Evolutionary conservation across 2,113 vertebrate genomes (phyloP), one percentile per base, ranked within the genome.

Genomic region (Ammodytes dubius): DNA sequence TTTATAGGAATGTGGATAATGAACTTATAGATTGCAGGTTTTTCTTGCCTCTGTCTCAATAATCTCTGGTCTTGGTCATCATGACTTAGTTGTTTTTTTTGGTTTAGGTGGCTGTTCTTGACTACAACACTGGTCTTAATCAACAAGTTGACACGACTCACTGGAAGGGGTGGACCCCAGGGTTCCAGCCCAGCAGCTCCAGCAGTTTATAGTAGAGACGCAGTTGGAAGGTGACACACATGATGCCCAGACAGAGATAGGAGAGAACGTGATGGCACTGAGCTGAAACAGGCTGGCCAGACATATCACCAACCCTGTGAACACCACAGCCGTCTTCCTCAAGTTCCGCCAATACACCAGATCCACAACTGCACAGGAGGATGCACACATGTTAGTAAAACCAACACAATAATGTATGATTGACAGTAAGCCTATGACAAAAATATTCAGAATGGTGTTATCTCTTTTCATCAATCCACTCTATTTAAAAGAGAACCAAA

Each of bases 221-320:
- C 56, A 97, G 90, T 50, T 94, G 79, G 82, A 97, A 82, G 70
- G 97, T 97, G 92, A 95, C 69, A 0, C 90, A 93, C 86, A 99
- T 95, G 69, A 95, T 63, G 2, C 94, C 87, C 88, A 98, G 92
- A 37, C 94, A 95, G 56, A 95, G 59, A 17, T 97, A 94, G 17
- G 97, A 95, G 1, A 95, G 74, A 79, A 98, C 94, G 0, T 96
- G 92, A 98, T 84, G 49, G 92, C 92, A 53, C 97, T 98, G 88
- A 97, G 95, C 92, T 97, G 97, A 40, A 96, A 96, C 87, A 98
- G 90, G 85, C 95, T 95, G 74, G 96, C 94, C 82, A 98, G 91
- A 4, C 95, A 91, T 45, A 96, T 92, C 94, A 97, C 95, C 58
- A 96, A 79, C 5, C 96, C 95, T 0, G 96, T 96, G 89, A 98